phyloP scores from a whole-genome alignment of 2,888 invertebrate genomes.

The Zele albiditarsus region DNA sequence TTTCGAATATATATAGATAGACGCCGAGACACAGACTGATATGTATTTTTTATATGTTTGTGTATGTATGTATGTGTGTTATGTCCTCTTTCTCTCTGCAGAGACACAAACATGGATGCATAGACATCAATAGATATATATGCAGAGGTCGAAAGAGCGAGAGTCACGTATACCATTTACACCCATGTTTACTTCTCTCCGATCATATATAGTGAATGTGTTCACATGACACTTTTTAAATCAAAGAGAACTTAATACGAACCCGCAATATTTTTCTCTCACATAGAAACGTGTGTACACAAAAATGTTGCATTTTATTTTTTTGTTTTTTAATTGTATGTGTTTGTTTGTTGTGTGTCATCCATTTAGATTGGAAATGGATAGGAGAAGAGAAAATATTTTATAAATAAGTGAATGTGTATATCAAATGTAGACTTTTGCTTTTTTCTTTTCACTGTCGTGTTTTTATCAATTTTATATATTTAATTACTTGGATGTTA shows the following conservation, averaged over 20 bases:
- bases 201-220: not conserved
- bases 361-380: not conserved
- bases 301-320: not conserved
- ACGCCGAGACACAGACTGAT: no score
- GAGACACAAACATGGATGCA: no score
- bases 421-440: no score
- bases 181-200: constrained; percentile 11
- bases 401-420: no score
- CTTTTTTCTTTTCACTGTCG: no score
- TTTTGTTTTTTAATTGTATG: no score
- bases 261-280: not conserved
- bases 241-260: constrained; percentile 1
- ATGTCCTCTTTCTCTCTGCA: no score
- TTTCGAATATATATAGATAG: not conserved
- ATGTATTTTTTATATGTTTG: no score
- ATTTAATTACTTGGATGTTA: no score
- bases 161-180: constrained; percentile 9
- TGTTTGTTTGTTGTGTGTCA: not conserved
- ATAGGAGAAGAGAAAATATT: not conserved
- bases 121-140: no score
- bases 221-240: constrained; percentile 17
- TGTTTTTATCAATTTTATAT: no score
- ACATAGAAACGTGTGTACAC: not conserved
- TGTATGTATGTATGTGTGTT: no score
- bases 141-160: not conserved